Conservation (phyloP, 2,888 invertebrate genomes). For the Chouioia cunea region DNA sequence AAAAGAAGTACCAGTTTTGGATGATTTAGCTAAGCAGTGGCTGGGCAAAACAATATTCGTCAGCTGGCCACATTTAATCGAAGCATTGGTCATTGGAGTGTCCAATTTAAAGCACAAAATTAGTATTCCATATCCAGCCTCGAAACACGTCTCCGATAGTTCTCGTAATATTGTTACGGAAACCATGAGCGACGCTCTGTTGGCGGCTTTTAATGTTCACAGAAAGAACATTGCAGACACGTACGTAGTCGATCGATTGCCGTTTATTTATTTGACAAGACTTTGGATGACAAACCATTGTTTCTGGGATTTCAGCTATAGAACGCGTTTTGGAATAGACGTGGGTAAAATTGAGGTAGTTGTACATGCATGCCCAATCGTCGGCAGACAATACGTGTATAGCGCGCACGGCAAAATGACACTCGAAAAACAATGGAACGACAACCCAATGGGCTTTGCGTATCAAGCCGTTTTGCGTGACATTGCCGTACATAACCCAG, state of each 20-base stretch:
- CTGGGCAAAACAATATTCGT: conserved; percentile 84
- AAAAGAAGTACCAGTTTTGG: conserved; percentile 68
- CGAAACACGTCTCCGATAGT: conserved; percentile 9
- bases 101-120: conserved; percentile 70
- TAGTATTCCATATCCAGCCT: conserved; percentile 43
- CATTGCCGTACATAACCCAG: conserved; percentile 68
- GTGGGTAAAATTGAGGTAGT: conserved; percentile 77
- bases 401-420: conserved; percentile 75
- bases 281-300: conserved; percentile 17
- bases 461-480: conserved; percentile 77
- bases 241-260: conserved; percentile 68
- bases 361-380: conserved; percentile 79
- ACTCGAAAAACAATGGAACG: conserved; percentile 81
- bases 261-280: conserved; percentile 24
- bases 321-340: conserved; percentile 83
- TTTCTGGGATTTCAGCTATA: conserved; percentile 72
- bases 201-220: conserved; percentile 62
- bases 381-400: conserved; percentile 77
- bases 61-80: conserved; percentile 93
- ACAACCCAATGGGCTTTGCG: conserved; percentile 75
- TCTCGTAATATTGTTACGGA: conserved; percentile 49
- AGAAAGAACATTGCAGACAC: conserved; percentile 72
- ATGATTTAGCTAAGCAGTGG: conserved; percentile 74
- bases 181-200: conserved; percentile 47
- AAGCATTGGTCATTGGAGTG: conserved; percentile 80